A percentile compares a stretch with the other conserved stretches of the same genome.
Conservation (phyloP, 1,140 invertebrate species). For the Ruditapes philippinarum region DNA sequence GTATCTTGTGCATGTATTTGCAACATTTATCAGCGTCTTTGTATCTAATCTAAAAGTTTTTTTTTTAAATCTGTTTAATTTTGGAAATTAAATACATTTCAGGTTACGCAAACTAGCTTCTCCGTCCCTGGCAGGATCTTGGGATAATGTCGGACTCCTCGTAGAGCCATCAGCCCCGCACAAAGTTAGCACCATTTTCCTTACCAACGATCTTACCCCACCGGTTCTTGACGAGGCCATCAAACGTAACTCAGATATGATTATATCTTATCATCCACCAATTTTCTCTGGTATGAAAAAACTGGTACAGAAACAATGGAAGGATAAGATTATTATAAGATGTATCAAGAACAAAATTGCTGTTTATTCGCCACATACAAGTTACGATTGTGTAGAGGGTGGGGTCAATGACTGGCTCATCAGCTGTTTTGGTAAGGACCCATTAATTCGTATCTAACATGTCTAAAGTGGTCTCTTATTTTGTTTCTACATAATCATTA, state of each 20-base stretch:
- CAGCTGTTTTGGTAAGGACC: conserved; percentile 90
- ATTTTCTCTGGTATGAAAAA: conserved; percentile 95
- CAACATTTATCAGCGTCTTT: too few species aligned
- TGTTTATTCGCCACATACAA: conserved; percentile 97
- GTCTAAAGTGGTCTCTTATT: too few species aligned
- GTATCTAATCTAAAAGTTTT: too few species aligned
- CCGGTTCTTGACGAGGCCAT: conserved; percentile 95
- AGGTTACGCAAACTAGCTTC: conserved; percentile 92
- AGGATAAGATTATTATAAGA: conserved; percentile 93
- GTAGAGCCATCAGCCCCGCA: conserved; percentile 91
- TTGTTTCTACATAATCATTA: too few species aligned
- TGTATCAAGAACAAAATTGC: conserved; percentile 96
- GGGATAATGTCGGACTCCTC: conserved; percentile 98
- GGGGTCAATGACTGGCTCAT: conserved; percentile 98
- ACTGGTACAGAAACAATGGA: conserved; percentile 91
- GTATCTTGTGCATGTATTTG: too few species aligned
- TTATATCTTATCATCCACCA: conserved; percentile 98
- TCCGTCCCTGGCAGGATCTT: conserved; percentile 91
- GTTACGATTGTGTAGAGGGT: conserved; percentile 93
- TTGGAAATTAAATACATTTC: too few species aligned
- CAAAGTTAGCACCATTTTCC: conserved; percentile 89
- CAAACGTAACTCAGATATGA: conserved; percentile 90
- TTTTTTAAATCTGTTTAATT: too few species aligned
- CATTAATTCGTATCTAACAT: too few species aligned
- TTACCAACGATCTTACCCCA: conserved; percentile 97